Evolutionary conservation across 2,113 vertebrate genomes (phyloP).

Genomic region (Centropus unirufus): DNA sequence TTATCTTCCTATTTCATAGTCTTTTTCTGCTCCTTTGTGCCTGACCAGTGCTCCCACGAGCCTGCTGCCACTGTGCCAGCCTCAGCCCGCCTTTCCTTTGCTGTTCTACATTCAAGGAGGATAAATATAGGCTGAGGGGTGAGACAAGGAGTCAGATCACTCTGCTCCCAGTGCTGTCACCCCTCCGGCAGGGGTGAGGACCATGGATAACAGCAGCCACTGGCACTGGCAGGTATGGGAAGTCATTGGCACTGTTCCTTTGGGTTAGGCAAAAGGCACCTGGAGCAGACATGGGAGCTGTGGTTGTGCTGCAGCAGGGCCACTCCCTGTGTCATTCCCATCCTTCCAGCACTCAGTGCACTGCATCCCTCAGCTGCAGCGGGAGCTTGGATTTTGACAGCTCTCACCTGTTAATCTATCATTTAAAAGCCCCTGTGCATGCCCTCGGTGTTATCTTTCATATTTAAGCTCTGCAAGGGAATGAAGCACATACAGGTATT

Average conservation of each 20-base stretch:
- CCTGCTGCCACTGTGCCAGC: neutral
- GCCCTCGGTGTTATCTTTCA: neutral
- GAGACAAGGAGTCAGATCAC: neutral
- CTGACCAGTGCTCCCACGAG: rapidly evolving
- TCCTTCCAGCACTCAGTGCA: neutral
- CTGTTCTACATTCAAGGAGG: rapidly evolving
- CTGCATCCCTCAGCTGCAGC: neutral
- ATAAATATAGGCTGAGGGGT: neutral
- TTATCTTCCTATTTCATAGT: neutral
- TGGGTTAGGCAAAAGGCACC: neutral
- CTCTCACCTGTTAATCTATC: neutral
- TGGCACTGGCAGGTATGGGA: neutral
- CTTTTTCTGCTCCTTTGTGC: neutral
- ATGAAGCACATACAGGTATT: neutral
- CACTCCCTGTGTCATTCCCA: neutral
- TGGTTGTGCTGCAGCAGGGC: neutral
- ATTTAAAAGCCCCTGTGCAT: neutral
- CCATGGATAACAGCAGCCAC: rapidly evolving
- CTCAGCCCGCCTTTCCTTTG: neutral
- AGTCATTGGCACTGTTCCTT: neutral
- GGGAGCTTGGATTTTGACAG: neutral
- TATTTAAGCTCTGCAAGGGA: neutral
- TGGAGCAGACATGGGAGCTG: rapidly evolving
- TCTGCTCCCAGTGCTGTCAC: rapidly evolving
- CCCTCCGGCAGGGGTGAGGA: rapidly evolving